Evolutionary conservation across 2,888 invertebrate genomes (phyloP).

Genomic region (Ariolimax columbianus): DNA sequence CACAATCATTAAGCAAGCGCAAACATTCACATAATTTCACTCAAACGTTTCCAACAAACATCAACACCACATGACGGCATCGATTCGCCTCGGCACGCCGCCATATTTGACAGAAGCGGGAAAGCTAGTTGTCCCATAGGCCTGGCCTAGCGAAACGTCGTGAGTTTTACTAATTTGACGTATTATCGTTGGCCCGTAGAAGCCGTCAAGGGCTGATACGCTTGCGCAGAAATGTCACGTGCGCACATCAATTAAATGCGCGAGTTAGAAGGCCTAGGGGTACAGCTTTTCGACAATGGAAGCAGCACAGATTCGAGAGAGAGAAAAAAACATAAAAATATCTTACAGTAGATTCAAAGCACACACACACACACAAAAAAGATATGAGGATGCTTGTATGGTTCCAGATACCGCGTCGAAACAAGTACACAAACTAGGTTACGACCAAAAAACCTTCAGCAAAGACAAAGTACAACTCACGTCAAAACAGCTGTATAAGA

Average conservation of each 20-base stretch:
- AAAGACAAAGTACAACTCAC: too few relatives aligned
- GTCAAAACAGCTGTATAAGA: too few relatives aligned
- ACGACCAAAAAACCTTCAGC: too few relatives aligned
- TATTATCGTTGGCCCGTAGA: constrained; percentile 42
- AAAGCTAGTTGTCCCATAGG: not conserved
- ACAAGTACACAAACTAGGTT: too few relatives aligned
- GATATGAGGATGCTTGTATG: too few relatives aligned
- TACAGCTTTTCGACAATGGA: constrained; percentile 11
- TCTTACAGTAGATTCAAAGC: too few relatives aligned
- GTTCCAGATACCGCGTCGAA: too few relatives aligned
- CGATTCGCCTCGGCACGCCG: constrained; percentile 24
- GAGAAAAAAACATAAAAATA: not conserved
- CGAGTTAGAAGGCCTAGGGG: not conserved
- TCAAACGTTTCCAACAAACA: constrained; percentile 30
- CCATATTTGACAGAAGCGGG: constrained; percentile 33
- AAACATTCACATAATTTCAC: not conserved
- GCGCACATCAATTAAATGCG: constrained; percentile 41
- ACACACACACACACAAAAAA: too few relatives aligned
- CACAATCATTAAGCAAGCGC: not conserved
- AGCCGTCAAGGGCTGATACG: constrained; percentile 37
- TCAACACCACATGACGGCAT: constrained; percentile 29
- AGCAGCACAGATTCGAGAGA: too few relatives aligned
- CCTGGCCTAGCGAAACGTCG: not conserved
- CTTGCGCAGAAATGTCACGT: constrained; percentile 36
- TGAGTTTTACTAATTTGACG: constrained; percentile 45